Percentiles rank a stretch among this genome's conserved stretches.
phyloP scores from a whole-genome alignment of 2,113 vertebrate genomes.

The Neogale vison region DNA sequence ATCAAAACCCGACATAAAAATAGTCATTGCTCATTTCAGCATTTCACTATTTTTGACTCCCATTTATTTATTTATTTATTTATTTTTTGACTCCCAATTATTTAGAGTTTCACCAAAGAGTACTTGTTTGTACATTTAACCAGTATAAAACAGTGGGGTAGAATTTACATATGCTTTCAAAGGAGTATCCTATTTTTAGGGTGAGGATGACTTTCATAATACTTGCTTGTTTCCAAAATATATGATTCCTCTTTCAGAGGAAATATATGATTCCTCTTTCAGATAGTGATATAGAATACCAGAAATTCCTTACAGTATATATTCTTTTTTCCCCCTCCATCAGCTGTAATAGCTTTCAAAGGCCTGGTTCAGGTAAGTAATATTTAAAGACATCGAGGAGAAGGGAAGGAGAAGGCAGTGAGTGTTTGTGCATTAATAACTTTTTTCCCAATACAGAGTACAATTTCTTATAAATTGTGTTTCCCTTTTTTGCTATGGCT shows the following conservation, averaged over 20 bases:
- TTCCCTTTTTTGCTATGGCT: background rate
- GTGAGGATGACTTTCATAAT: background rate
- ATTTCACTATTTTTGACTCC: slow-evolving; percentile 2
- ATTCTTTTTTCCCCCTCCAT: background rate
- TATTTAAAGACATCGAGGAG: background rate
- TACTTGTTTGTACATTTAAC: background rate
- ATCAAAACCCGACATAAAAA: slow-evolving; percentile 45
- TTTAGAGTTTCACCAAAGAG: background rate
- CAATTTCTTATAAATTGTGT: background rate
- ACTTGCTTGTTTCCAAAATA: background rate
- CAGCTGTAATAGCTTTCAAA: background rate
- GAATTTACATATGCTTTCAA: background rate
- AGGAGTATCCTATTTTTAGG: background rate
- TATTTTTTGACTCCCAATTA: slow-evolving; percentile 1
- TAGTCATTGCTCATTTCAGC: slow-evolving; percentile 32
- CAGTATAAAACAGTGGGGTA: background rate
- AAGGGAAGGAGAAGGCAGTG: background rate
- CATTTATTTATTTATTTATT: background rate
- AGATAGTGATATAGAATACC: background rate
- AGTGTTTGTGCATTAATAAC: background rate
- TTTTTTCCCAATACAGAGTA: background rate
- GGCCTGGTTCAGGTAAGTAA: background rate
- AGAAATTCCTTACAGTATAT: background rate
- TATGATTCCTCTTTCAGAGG: background rate
- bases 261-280: background rate